These are phyloP conservation scores for Monopterus albus DNA, from an alignment of 2,113 vertebrate genomes.

Conservation along the genomic window DNA sequence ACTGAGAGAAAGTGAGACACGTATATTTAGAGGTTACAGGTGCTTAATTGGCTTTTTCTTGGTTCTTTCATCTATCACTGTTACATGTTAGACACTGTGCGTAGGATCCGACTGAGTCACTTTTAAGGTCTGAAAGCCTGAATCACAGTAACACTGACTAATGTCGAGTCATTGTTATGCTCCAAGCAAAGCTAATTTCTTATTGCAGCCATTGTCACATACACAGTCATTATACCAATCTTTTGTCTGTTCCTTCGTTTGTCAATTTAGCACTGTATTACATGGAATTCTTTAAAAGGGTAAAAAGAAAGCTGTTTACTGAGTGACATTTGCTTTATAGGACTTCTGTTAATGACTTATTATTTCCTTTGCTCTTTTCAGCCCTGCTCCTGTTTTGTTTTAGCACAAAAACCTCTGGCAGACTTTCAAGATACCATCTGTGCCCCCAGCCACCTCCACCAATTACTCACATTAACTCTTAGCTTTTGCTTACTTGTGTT, in stretches of 20 bases:
- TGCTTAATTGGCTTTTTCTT: slow-evolving; percentile 12
- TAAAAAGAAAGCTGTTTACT: too few species aligned
- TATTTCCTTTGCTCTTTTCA: slow-evolving; percentile 9
- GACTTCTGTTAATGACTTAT: too few species aligned
- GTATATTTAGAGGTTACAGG: not conserved
- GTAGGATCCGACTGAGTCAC: slow-evolving; percentile 67
- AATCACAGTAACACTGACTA: slow-evolving; percentile 64
- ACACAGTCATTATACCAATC: slow-evolving; percentile 4
- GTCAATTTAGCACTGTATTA: slow-evolving; percentile 25
- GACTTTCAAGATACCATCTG: slow-evolving; percentile 46
- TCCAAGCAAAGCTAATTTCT: slow-evolving; percentile 46
- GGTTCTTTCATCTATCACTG: slow-evolving; percentile 34
- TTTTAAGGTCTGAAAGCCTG: slow-evolving; percentile 57
- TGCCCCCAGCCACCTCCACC: slow-evolving; percentile 30
- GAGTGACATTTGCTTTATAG: too few species aligned
- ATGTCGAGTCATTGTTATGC: slow-evolving; percentile 46
- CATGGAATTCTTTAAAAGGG: slow-evolving; percentile 37
- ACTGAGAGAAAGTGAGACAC: not conserved
- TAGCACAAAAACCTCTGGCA: slow-evolving; percentile 24
- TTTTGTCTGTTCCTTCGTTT: slow-evolving; percentile 23
- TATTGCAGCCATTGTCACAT: slow-evolving; percentile 31
- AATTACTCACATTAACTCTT: slow-evolving; percentile 36
- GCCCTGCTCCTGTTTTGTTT: slow-evolving; percentile 24
- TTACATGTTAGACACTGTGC: slow-evolving; percentile 49
- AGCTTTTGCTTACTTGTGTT: slow-evolving; percentile 10